phyloP scores from a whole-genome alignment of 2,113 vertebrate species.

The Saccopteryx bilineata region DNA sequence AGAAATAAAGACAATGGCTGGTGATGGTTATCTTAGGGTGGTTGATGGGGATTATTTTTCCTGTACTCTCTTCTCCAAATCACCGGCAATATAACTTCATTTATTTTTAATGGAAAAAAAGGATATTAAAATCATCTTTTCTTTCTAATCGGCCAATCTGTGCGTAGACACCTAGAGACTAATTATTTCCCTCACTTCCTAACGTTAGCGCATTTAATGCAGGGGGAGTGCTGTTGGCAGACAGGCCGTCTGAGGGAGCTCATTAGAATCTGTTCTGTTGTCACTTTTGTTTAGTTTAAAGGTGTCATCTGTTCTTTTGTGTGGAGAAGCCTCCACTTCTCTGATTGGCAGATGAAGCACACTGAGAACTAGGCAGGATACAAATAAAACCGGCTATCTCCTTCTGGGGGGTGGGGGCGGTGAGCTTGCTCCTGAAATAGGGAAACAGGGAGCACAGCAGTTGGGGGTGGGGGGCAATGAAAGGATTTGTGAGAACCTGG shows the following conservation, averaged over 20 bases:
- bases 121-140: background rate
- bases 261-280: background rate
- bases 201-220: background rate
- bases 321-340: background rate
- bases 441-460: background rate
- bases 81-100: background rate
- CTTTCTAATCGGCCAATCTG: background rate
- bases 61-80: constrained; percentile 10
- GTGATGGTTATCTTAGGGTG: background rate
- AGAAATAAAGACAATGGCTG: background rate
- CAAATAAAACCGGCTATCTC: constrained; percentile 10
- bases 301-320: background rate
- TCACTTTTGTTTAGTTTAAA: background rate
- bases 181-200: background rate
- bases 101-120: constrained; percentile 57
- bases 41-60: background rate
- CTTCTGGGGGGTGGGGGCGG: background rate
- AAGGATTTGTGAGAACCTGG: background rate
- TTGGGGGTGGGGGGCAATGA: background rate
- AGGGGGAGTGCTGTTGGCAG: background rate
- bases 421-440: background rate
- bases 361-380: background rate
- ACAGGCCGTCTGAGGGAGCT: background rate
- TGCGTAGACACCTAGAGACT: background rate
- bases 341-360: background rate